These are phyloP conservation scores for Diploptera punctata DNA, from an alignment of 2,888 invertebrate species.

Conservation along the genomic window DNA sequence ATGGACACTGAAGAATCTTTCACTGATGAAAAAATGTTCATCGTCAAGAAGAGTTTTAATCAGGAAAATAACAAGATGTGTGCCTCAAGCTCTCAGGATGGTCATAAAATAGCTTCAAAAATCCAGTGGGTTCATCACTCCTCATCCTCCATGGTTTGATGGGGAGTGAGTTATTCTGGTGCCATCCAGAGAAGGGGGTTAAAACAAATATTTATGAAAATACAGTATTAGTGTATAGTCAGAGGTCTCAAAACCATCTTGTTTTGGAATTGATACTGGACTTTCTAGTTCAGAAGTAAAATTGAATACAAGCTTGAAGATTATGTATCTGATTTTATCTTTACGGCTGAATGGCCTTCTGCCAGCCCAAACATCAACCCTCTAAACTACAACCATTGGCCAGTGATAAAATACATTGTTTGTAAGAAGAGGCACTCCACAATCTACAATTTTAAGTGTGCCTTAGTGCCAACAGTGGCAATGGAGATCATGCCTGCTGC, in stretches of 20 bases:
- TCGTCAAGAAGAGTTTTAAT: not conserved
- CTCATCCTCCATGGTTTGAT: not conserved
- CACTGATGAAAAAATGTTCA: not conserved
- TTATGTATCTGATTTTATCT: not conserved
- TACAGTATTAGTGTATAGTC: too few species aligned
- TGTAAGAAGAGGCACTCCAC: slow-evolving; percentile 1
- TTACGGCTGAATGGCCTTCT: not conserved
- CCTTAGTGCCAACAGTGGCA: slow-evolving; percentile 2
- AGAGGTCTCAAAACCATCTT: too few species aligned
- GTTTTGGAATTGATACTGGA: not conserved
- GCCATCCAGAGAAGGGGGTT: not conserved
- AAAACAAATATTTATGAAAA: too few species aligned
- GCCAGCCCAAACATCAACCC: not conserved
- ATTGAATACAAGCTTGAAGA: not conserved
- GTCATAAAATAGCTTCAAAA: not conserved
- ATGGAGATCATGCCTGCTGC: not conserved
- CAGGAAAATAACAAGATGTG: not conserved
- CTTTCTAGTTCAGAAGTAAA: not conserved
- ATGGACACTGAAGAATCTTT: not conserved
- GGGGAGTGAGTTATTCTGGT: not conserved
- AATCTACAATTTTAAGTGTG: not conserved
- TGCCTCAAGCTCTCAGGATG: not conserved
- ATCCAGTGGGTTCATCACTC: not conserved
- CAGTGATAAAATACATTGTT: not conserved
- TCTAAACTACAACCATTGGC: too few species aligned